phyloP scores from a whole-genome alignment of 2,797 vertebrate genomes.

The Danio tinwini region DNA sequence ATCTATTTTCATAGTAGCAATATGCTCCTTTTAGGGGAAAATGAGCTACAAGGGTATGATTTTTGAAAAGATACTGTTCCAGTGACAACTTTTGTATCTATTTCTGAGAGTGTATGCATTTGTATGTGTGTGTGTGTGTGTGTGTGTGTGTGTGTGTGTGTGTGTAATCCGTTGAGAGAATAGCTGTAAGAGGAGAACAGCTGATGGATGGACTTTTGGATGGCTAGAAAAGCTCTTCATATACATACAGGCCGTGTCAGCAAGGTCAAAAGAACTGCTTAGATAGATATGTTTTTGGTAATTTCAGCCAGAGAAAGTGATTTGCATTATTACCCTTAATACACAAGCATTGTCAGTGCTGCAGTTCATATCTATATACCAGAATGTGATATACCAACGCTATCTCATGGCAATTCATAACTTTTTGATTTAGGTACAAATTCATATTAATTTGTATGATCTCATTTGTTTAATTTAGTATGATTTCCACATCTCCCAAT shows the following conservation, averaged over 20 bases:
- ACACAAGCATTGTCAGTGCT: not conserved
- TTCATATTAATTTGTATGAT: too few species aligned
- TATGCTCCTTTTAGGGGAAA: too few species aligned
- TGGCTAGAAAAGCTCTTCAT: not conserved
- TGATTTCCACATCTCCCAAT: too few species aligned
- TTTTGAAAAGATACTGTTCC: too few species aligned
- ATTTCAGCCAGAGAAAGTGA: not conserved
- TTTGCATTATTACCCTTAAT: slow-evolving; percentile 6
- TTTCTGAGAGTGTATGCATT: too few species aligned
- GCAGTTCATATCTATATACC: not conserved
- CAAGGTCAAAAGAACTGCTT: slow-evolving; percentile 33
- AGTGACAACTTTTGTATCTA: too few species aligned
- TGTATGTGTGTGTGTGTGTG: not conserved
- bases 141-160: not conserved
- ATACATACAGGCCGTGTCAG: slow-evolving; percentile 1
- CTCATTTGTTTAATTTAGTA: too few species aligned
- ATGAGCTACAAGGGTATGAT: too few species aligned
- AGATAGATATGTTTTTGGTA: not conserved
- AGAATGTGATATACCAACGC: too few species aligned
- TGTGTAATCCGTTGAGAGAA: slow-evolving; percentile 3
- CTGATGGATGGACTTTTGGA: slow-evolving; percentile 23
- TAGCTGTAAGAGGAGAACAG: slow-evolving; percentile 22
- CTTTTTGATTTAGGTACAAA: too few species aligned
- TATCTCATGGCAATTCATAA: too few species aligned
- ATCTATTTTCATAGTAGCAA: too few species aligned